A percentile compares a stretch with the other conserved stretches of the same genome.
These are phyloP conservation scores for Tiliacea citrago DNA, from an alignment of 2,888 invertebrate genomes.

Conservation along the genomic window DNA sequence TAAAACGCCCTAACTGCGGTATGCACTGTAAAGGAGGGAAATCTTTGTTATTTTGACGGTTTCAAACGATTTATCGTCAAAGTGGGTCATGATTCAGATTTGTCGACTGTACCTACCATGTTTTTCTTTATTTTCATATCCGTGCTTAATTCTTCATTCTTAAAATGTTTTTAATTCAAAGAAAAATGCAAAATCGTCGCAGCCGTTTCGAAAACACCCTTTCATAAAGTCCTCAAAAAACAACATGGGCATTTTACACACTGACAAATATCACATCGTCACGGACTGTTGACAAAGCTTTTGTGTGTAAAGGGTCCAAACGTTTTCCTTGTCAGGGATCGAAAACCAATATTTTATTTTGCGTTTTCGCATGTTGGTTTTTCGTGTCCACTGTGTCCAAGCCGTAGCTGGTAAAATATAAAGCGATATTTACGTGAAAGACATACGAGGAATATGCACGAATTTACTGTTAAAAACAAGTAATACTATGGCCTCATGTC, in stretches of 20 bases:
- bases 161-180: slow-evolving; percentile 6
- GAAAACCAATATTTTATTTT: slow-evolving; percentile 26
- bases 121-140: background rate
- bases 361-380: slow-evolving; percentile 8
- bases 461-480: background rate
- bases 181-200: no score
- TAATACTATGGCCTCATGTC: background rate
- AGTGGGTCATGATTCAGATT: no score
- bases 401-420: background rate
- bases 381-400: background rate
- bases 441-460: background rate
- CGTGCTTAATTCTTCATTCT: background rate
- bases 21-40: no score
- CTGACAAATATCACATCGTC: slow-evolving; percentile 58
- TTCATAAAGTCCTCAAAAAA: slow-evolving; percentile 15
- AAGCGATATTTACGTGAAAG: background rate
- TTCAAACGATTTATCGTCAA: no score
- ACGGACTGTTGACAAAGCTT: slow-evolving; percentile 58
- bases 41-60: no score
- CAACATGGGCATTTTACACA: slow-evolving; percentile 22
- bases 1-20: no score
- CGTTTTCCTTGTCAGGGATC: slow-evolving; percentile 44
- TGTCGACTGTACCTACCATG: background rate
- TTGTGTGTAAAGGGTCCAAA: slow-evolving; percentile 29
- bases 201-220: slow-evolving; percentile 5